A percentile compares a stretch with the other conserved stretches of the same genome.
These are phyloP conservation scores for Verasper variegatus DNA, from an alignment of 2,113 vertebrate genomes.

Conservation along the genomic window DNA sequence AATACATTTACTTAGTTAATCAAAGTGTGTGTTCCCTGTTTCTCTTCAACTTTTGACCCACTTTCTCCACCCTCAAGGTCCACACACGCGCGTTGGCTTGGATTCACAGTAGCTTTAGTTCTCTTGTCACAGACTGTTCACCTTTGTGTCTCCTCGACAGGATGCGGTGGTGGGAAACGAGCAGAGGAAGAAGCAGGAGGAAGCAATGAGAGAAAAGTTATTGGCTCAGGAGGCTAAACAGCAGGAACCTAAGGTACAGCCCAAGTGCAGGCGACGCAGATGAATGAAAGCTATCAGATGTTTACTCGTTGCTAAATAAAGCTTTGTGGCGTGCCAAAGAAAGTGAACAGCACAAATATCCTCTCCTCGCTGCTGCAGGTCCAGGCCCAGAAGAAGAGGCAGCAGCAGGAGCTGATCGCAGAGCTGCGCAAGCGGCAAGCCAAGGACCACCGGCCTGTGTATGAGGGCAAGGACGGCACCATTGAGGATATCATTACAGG, in stretches of 20 bases:
- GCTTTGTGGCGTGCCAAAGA: background rate
- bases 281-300: conserved; percentile 19
- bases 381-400: conserved; percentile 87
- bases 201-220: conserved; percentile 93
- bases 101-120: background rate
- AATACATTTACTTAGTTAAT: conserved; percentile 19
- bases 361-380: conserved; percentile 68
- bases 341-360: conserved; percentile 18
- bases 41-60: conserved; percentile 25
- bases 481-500: conserved; percentile 99
- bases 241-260: conserved; percentile 91
- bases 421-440: conserved; percentile 92
- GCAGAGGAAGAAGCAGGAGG: conserved; percentile 92
- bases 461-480: conserved; percentile 96
- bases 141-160: conserved; percentile 74
- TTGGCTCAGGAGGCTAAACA: conserved; percentile 96
- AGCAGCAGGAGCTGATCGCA: conserved; percentile 94
- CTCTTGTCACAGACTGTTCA: conserved; percentile 27
- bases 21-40: conserved; percentile 30
- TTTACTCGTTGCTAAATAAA: conserved; percentile 56
- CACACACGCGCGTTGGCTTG: background rate
- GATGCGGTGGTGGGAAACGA: conserved; percentile 93
- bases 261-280: conserved; percentile 11
- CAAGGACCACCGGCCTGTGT: conserved; percentile 95
- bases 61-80: conserved; percentile 8